A percentile compares a stretch with the other conserved stretches of the same genome.
Conservation (phyloP, 1,140 invertebrate species). For the Zaprionus vittiger region DNA sequence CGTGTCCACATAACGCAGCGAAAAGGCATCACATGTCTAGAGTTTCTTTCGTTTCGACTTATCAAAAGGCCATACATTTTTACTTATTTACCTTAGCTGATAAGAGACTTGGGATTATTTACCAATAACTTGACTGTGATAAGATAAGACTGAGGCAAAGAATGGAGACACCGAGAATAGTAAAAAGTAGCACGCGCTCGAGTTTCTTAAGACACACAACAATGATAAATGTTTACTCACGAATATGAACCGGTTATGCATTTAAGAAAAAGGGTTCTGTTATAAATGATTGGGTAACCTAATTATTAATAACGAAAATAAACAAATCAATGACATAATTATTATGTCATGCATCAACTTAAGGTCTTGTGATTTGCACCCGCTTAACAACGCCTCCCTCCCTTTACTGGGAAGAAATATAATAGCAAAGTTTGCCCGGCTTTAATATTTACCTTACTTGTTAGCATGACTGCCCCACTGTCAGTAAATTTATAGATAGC, state of each 20-base stretch:
- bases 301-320: slow-evolving; percentile 18
- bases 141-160: slow-evolving; percentile 56
- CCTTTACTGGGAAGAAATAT: slow-evolving; percentile 11
- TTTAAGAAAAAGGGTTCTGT: slow-evolving; percentile 7
- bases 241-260: background rate
- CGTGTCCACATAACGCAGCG: slow-evolving; percentile 13
- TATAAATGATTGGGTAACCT: background rate
- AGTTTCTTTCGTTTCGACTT: slow-evolving; percentile 46
- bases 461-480: slow-evolving; percentile 40
- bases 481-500: slow-evolving; percentile 38
- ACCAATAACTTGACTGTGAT: slow-evolving; percentile 71
- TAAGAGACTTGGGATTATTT: slow-evolving; percentile 72
- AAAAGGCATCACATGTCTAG: slow-evolving; percentile 63
- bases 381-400: background rate
- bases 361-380: slow-evolving; percentile 69
- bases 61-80: slow-evolving; percentile 54
- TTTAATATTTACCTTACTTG: slow-evolving; percentile 58
- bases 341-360: slow-evolving; percentile 63
- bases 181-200: slow-evolving; percentile 57
- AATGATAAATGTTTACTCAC: slow-evolving; percentile 27
- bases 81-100: slow-evolving; percentile 54
- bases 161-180: slow-evolving; percentile 30
- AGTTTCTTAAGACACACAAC: background rate
- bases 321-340: slow-evolving; percentile 62
- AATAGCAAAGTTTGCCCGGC: slow-evolving; percentile 26